Evolutionary conservation across 2,113 vertebrate species (phyloP).

Genomic region (Rhea americana): DNA sequence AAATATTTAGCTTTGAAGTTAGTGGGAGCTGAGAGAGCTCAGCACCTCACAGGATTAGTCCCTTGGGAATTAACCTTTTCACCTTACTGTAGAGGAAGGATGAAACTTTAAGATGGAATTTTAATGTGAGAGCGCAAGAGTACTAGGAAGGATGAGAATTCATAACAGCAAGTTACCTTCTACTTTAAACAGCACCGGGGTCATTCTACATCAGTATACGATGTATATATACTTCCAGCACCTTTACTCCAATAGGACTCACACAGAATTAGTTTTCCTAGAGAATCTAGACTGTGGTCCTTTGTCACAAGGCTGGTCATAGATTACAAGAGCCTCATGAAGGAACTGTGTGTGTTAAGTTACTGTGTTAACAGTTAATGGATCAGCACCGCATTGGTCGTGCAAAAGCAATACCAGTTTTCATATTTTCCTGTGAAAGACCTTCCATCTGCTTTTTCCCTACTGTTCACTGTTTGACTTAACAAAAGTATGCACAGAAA

Average conservation of each 20-base stretch:
- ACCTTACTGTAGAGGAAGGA: constrained; percentile 52
- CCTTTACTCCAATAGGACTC: not conserved
- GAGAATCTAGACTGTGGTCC: not conserved
- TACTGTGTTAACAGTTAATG: not conserved
- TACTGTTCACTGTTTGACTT: not conserved
- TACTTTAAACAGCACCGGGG: not conserved
- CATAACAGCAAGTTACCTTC: not conserved
- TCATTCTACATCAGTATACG: not conserved
- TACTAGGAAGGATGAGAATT: constrained; percentile 11
- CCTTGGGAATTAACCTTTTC: constrained; percentile 70
- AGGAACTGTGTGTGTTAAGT: not conserved
- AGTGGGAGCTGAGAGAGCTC: constrained; percentile 33
- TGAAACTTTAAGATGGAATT: constrained; percentile 45
- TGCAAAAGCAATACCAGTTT: not conserved
- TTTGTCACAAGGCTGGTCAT: not conserved
- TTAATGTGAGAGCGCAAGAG: not conserved
- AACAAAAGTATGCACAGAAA: constrained; percentile 20
- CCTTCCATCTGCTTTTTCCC: constrained; percentile 17
- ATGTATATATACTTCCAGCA: not conserved
- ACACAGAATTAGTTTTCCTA: not conserved
- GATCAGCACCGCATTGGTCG: not conserved
- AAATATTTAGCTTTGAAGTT: constrained; percentile 72
- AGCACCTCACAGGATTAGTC: constrained; percentile 62
- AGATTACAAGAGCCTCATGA: not conserved
- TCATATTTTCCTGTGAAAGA: constrained; percentile 19